Base-by-base conservation (phyloP, 1,140 invertebrate genomes). In the Ips nitidus region DNA sequence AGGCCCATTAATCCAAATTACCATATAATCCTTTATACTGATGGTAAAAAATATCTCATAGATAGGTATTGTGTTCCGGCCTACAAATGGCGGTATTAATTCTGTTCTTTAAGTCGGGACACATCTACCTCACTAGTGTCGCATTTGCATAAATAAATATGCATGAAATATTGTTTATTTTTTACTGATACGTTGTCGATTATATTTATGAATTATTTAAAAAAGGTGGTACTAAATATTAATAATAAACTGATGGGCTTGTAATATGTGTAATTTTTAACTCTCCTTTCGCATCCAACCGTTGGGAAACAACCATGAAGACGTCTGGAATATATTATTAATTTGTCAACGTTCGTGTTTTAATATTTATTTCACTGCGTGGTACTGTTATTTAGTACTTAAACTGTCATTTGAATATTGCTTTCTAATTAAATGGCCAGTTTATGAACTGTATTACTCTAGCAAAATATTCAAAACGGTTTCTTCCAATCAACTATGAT, bases 91-190 rank as follows among this genome's bases (percentile, higher is more conserved):
- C 53, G 50, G 64, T 41, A 58, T 66, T 66, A 66, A 58, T 65
- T 65, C 57, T 66, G 52, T 60, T 55, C 52, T 55, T 64, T 66
- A 52, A 22, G 53, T 55, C 64, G 43, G 55, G 53, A 40, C 55
- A 58, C 52, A 64, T 64, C 62, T 42, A 64, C 62, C 62, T 64
- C 62, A 55, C 42, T 58, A 66, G 55, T 58, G 55, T 56, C 53
- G 38, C 40, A 66, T 66, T 66, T 58, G 55, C 64, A 66, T 66
- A 66, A 38, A 66, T 66, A 58, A 66, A 66, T 66, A 66, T 66
- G 64, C 42, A 66, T 66, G 64, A 45, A 57, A 56, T 66, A 58
- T 66, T 66, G 64, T 66, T 66, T 66, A 66, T 66, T 58, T 66
- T 66, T 66, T 58, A 66, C 64, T 40, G 64, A 66, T 66, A 58